These are phyloP conservation scores for Prunella himalayana DNA, from an alignment of 2,113 vertebrate genomes.

Conservation along the genomic window DNA sequence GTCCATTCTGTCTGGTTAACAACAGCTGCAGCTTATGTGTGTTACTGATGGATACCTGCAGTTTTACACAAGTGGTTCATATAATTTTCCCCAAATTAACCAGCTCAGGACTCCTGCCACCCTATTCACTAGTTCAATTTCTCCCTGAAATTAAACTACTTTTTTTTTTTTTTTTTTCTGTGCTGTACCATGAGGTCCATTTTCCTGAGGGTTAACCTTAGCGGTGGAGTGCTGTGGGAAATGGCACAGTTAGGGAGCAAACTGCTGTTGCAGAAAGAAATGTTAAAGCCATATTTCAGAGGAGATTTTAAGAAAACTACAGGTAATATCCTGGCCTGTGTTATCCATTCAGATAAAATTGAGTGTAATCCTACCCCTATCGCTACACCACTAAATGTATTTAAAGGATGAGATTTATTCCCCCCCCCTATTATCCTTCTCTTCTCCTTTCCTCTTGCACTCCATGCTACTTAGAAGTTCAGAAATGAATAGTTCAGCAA, in stretches of 20 bases:
- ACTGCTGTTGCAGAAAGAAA: not conserved
- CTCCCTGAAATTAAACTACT: not conserved
- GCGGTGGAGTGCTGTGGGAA: not conserved
- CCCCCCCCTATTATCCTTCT: not conserved
- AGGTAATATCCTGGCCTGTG: not conserved
- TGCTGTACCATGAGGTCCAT: not conserved
- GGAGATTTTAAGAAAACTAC: conserved; percentile 16
- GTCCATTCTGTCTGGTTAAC: not conserved
- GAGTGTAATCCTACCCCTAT: conserved; percentile 18
- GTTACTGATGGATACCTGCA: not conserved
- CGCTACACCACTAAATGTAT: not conserved
- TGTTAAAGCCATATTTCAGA: not conserved
- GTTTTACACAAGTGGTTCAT: not conserved
- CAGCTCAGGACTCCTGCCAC: not conserved
- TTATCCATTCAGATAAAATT: conserved; percentile 11
- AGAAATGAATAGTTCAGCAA: not conserved
- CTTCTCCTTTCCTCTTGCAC: not conserved
- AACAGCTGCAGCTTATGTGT: rapidly evolving
- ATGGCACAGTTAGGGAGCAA: not conserved
- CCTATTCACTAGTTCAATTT: not conserved
- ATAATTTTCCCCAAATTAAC: not conserved
- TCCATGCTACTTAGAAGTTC: not conserved
- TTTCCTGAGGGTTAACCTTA: not conserved
- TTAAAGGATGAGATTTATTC: conserved; percentile 29
- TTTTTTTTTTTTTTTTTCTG: not conserved